phyloP scores from a whole-genome alignment of 2,113 vertebrate species.

The Trematomus loennbergii region DNA sequence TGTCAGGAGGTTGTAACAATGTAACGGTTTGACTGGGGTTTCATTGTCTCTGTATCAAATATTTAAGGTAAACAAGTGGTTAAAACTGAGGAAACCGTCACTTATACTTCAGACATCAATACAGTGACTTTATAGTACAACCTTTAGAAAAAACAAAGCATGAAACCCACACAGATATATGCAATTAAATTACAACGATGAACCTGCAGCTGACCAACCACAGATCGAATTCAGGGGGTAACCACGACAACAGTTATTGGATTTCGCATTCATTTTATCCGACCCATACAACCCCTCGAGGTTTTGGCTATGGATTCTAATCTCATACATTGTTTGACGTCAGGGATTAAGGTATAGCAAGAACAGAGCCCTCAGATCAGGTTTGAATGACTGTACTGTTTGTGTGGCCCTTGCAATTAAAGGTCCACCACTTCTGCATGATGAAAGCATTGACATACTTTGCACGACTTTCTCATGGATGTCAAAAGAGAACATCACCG shows the following conservation, averaged over 20 bases:
- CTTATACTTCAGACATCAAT: slow-evolving; percentile 5
- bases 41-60: background rate
- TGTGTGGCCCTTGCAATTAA: background rate
- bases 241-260: slow-evolving; percentile 57
- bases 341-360: background rate
- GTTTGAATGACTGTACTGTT: background rate
- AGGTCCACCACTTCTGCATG: no score
- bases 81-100: slow-evolving; percentile 1
- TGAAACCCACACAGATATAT: slow-evolving; percentile 4
- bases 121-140: background rate
- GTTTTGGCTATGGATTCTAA: slow-evolving; percentile 25
- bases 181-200: slow-evolving; percentile 36
- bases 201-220: slow-evolving; percentile 31
- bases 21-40: background rate
- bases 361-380: background rate
- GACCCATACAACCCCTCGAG: slow-evolving; percentile 15
- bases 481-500: no score
- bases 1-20: background rate
- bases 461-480: no score
- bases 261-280: slow-evolving; percentile 58
- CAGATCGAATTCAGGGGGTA: slow-evolving; percentile 57
- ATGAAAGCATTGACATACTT: no score
- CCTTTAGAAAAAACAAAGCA: slow-evolving; percentile 15
- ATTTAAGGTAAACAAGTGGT: background rate
- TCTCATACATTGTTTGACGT: slow-evolving; percentile 23